A percentile compares a stretch with the other conserved stretches of the same genome.
Evolutionary conservation across 2,797 vertebrate genomes (phyloP).

Genomic region (Euthynnus affinis): DNA sequence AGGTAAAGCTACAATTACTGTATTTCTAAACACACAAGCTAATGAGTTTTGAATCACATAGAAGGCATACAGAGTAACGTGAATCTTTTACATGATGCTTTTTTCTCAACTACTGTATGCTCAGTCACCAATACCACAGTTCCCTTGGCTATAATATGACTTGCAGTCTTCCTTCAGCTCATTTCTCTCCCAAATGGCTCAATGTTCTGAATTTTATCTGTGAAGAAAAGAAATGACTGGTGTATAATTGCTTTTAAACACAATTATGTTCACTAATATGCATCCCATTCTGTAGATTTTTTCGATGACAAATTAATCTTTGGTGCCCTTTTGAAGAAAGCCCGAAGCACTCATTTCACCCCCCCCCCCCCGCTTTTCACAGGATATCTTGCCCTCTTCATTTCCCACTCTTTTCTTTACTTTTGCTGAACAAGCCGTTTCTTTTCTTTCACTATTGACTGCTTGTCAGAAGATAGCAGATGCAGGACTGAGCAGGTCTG

Average conservation of each 20-base stretch:
- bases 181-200: conserved; percentile 66
- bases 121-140: conserved; percentile 12
- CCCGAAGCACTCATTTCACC: conserved; percentile 48
- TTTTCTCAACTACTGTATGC: conserved; percentile 8
- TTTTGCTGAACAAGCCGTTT: conserved; percentile 66
- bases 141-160: conserved; percentile 28
- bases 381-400: conserved; percentile 15
- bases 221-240: conserved; percentile 59
- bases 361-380: conserved; percentile 25
- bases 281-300: conserved; percentile 59
- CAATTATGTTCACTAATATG: conserved; percentile 77
- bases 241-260: conserved; percentile 76
- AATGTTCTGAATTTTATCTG: conserved; percentile 72
- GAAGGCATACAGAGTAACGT: neutral
- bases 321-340: conserved; percentile 59
- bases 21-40: neutral
- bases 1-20: neutral
- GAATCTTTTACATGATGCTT: conserved; percentile 15
- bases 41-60: neutral
- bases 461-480: conserved; percentile 32
- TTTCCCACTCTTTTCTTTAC: conserved; percentile 36
- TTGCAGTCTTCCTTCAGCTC: conserved; percentile 37
- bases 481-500: conserved; percentile 1
- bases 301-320: conserved; percentile 72
- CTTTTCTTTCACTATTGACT: conserved; percentile 51